These are phyloP conservation scores for Regulus satrapa DNA, from an alignment of 2,113 vertebrate genomes.

Conservation along the genomic window DNA sequence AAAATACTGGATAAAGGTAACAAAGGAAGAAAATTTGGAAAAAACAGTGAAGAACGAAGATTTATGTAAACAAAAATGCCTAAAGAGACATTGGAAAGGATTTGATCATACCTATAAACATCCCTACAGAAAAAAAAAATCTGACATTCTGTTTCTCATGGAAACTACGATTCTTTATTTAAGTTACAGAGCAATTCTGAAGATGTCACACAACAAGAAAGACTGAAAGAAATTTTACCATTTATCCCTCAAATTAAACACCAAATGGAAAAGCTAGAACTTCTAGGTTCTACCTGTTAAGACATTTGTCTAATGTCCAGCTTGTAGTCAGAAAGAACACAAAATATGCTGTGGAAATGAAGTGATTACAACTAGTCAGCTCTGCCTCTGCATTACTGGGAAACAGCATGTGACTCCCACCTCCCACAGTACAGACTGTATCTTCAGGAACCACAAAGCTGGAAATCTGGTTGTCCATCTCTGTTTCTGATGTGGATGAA, in stretches of 20 bases:
- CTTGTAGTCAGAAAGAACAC: neutral
- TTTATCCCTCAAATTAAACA: neutral
- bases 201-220: neutral
- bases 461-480: neutral
- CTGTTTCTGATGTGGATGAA: neutral
- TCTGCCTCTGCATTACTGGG: neutral
- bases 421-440: neutral
- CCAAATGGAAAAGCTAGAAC: neutral
- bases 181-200: neutral
- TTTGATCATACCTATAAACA: neutral
- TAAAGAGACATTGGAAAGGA: neutral
- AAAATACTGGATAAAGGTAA: neutral
- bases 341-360: neutral
- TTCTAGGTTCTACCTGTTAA: neutral
- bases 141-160: neutral
- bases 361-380: neutral
- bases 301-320: neutral
- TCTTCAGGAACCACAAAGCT: neutral
- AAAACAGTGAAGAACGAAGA: neutral
- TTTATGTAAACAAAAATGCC: neutral
- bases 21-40: neutral
- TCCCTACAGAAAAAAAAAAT: neutral
- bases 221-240: neutral
- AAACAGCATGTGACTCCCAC: neutral
- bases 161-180: neutral